These are phyloP conservation scores for Prochilodus magdalenae DNA, from an alignment of 2,113 vertebrate species.

Conservation along the genomic window DNA sequence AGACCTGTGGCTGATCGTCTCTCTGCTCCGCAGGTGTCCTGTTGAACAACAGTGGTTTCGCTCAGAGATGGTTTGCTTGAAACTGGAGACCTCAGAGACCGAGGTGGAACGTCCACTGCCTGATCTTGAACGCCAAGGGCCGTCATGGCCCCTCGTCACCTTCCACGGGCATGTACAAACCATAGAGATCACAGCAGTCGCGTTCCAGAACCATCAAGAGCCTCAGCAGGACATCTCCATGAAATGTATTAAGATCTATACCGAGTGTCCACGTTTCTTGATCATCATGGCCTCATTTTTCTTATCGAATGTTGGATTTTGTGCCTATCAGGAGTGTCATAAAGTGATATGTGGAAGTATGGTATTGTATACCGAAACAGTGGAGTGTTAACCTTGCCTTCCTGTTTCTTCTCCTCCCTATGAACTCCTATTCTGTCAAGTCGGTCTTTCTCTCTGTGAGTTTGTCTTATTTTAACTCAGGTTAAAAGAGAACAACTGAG, in stretches of 20 bases:
- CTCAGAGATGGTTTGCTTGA: too few relatives aligned
- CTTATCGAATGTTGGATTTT: neutral
- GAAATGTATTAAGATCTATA: neutral
- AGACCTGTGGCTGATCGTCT: neutral
- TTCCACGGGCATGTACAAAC: slow-evolving; percentile 95
- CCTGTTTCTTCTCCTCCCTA: neutral
- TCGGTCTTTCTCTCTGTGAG: neutral
- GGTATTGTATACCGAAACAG: neutral
- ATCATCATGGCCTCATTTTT: neutral
- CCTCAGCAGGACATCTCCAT: neutral
- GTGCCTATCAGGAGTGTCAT: neutral
- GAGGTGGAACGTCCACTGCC: slow-evolving; percentile 86
- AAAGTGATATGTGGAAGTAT: neutral
- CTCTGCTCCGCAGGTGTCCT: slow-evolving; percentile 81
- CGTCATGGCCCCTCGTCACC: slow-evolving; percentile 89
- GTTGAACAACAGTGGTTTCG: too few relatives aligned
- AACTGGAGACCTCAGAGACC: slow-evolving; percentile 88
- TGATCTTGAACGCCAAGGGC: slow-evolving; percentile 93
- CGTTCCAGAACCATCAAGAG: neutral
- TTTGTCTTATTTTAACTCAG: neutral
- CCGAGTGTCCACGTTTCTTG: neutral
- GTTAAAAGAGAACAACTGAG: neutral
- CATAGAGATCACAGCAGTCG: slow-evolving; percentile 46
- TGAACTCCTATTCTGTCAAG: neutral
- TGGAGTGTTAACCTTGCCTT: neutral